Conservation (phyloP, 2,797 vertebrate species). For the Chrysocyon brachyurus region DNA sequence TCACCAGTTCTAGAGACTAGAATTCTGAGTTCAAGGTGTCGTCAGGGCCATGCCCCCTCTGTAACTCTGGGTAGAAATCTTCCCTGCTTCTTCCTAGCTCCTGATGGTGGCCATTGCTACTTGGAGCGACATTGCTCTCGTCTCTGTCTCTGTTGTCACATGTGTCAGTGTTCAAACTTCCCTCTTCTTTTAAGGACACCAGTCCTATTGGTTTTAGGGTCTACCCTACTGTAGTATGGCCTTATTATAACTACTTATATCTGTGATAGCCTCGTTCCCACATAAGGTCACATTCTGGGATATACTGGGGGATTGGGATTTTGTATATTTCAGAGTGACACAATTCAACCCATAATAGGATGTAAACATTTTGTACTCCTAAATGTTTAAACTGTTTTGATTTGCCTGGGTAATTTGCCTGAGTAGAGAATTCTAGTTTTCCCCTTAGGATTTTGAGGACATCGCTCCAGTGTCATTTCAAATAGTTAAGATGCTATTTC, state of each 20-base stretch:
- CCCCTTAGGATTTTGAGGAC: neutral
- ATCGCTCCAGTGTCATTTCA: neutral
- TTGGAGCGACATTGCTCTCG: neutral
- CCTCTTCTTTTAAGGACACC: neutral
- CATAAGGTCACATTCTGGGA: neutral
- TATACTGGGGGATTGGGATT: neutral
- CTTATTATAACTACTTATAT: neutral
- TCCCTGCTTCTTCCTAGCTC: neutral
- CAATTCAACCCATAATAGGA: neutral
- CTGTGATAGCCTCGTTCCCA: neutral
- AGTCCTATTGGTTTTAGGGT: neutral
- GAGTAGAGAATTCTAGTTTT: neutral
- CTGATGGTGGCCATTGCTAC: neutral
- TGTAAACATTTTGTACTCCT: neutral
- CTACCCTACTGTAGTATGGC: neutral
- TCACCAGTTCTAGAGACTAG: neutral
- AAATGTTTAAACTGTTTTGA: neutral
- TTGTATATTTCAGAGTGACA: neutral
- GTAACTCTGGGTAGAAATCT: neutral
- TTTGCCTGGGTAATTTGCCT: neutral
- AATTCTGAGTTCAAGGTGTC: neutral
- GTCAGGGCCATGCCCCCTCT: neutral
- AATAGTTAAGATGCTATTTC: neutral
- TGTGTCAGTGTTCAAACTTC: neutral
- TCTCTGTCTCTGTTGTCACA: neutral